Conservation (phyloP, 2,113 vertebrate species). For the Prolemur simus region DNA sequence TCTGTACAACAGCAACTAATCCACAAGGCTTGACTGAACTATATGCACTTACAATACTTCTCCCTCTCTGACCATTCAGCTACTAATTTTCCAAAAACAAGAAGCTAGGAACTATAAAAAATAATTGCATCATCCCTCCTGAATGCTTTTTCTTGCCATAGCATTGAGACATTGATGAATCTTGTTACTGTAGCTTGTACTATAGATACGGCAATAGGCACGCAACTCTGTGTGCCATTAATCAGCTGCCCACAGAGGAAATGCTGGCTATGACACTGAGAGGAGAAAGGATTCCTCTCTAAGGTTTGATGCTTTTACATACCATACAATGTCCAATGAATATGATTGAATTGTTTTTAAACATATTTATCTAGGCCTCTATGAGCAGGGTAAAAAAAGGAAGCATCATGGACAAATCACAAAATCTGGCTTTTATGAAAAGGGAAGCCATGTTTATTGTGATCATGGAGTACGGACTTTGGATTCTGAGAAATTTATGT, state of each 20-base stretch:
- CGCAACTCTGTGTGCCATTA: not conserved
- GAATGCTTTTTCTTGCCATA: constrained; percentile 11
- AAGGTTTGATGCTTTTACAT: constrained; percentile 44
- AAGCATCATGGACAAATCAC: not conserved
- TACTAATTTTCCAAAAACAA: not conserved
- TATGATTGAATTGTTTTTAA: constrained; percentile 29
- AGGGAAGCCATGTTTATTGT: not conserved
- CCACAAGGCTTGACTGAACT: not conserved
- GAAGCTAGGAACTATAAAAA: not conserved
- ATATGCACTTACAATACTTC: not conserved
- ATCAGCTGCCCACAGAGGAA: constrained; percentile 44
- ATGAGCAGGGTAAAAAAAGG: not conserved
- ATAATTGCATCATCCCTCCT: constrained; percentile 16
- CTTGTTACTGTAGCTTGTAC: not conserved
- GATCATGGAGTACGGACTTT: not conserved
- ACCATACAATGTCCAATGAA: constrained; percentile 8
- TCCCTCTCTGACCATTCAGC: not conserved
- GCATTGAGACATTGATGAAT: constrained; percentile 47
- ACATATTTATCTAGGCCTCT: constrained; percentile 1
- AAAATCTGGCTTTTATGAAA: not conserved
- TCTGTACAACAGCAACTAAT: not conserved
- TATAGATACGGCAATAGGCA: not conserved
- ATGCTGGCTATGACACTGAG: not conserved
- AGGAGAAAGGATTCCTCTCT: constrained; percentile 41
- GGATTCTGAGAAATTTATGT: not conserved